Evolutionary conservation across 2,113 vertebrate genomes (phyloP).

Genomic region (Diadophis punctatus): DNA sequence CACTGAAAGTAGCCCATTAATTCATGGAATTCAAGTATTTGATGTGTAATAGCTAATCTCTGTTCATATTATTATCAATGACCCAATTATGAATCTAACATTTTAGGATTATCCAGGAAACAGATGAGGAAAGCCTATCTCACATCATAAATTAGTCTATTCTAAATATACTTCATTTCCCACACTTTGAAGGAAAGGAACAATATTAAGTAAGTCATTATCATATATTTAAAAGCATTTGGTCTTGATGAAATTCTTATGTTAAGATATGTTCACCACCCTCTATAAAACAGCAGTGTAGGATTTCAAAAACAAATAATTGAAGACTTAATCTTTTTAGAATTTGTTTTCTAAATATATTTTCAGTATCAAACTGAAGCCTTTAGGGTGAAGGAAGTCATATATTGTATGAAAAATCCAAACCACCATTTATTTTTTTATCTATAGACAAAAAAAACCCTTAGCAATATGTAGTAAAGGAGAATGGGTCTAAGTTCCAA

Average conservation of each 20-base stretch:
- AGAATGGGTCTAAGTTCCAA: conserved; percentile 45
- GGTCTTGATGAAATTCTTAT: neutral
- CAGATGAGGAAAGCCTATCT: neutral
- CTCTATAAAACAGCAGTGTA: neutral
- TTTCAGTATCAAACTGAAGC: neutral
- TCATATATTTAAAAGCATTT: neutral
- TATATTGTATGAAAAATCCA: neutral
- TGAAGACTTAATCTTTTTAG: neutral
- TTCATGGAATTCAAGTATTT: neutral
- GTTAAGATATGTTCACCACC: neutral
- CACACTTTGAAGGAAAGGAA: neutral
- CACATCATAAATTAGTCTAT: neutral
- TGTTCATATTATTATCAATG: neutral
- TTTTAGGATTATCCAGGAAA: neutral
- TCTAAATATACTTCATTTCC: neutral
- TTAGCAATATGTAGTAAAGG: conserved; percentile 34
- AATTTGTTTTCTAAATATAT: neutral
- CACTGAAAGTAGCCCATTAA: neutral
- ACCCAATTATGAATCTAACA: neutral
- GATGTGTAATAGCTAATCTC: neutral
- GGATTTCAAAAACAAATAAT: neutral
- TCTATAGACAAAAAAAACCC: neutral
- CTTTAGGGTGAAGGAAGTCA: neutral
- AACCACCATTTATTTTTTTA: neutral
- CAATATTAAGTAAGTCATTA: neutral